Percentiles rank a stretch among this genome's conserved stretches.
These are phyloP conservation scores for Scrobipalpa costella DNA, from an alignment of 2,888 invertebrate genomes.

Conservation along the genomic window DNA sequence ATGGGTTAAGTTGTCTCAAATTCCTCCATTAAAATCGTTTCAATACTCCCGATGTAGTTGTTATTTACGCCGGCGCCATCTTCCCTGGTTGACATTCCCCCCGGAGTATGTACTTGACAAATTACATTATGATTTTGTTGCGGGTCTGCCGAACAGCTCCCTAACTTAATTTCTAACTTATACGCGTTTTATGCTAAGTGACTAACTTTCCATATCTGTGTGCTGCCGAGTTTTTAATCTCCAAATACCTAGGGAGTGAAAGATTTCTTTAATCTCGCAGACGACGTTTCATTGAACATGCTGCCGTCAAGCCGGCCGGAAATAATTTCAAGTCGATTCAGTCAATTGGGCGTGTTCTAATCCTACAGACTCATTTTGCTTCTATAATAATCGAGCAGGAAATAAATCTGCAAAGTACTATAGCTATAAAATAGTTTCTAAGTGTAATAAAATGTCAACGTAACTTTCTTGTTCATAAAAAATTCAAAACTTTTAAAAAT, in stretches of 20 bases:
- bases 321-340: conserved; percentile 17
- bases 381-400: not conserved
- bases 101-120: conserved; percentile 52
- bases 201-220: conserved; percentile 40
- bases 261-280: conserved; percentile 38
- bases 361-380: not conserved
- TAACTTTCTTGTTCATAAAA: not conserved
- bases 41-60: conserved; percentile 12
- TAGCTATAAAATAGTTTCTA: not conserved
- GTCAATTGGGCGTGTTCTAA: not conserved
- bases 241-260: conserved; percentile 31
- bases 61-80: conserved; percentile 10
- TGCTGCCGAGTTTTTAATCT: conserved; percentile 31
- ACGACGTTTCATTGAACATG: conserved; percentile 32
- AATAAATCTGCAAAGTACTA: not conserved
- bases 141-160: conserved; percentile 49
- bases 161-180: conserved; percentile 57
- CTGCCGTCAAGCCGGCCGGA: conserved; percentile 31
- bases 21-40: conserved; percentile 13
- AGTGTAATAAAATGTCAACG: not conserved
- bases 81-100: conserved; percentile 1
- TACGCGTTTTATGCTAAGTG: conserved; percentile 49
- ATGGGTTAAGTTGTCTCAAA: conserved; percentile 18
- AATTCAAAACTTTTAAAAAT: not conserved
- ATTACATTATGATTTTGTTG: conserved; percentile 69